phyloP scores from a whole-genome alignment of 2,113 vertebrate genomes.

The Proterorhinus semilunaris region DNA sequence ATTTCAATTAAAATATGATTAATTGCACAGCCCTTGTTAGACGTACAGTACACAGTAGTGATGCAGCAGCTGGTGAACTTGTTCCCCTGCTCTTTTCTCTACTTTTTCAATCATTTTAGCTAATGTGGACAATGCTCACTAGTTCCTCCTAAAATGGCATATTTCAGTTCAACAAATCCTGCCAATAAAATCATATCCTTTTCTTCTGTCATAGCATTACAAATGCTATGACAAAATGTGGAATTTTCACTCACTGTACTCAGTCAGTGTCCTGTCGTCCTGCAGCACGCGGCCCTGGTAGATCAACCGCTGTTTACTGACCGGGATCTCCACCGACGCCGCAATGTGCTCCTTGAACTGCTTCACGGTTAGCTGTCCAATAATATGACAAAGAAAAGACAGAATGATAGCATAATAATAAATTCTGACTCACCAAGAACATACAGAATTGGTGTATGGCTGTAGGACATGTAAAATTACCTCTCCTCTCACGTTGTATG shows the following conservation, averaged over 20 bases:
- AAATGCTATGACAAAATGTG: too few relatives aligned
- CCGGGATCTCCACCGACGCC: constrained; percentile 80
- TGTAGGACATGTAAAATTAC: constrained; percentile 59
- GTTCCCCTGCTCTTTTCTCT: too few relatives aligned
- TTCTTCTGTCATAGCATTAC: background rate
- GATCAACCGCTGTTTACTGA: constrained; percentile 86
- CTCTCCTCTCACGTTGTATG: constrained; percentile 81
- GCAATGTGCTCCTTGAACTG: constrained; percentile 88
- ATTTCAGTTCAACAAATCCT: background rate
- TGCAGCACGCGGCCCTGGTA: constrained; percentile 87
- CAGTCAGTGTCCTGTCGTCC: constrained; percentile 82
- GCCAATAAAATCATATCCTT: background rate
- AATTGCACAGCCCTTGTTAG: too few relatives aligned
- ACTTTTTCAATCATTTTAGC: too few relatives aligned
- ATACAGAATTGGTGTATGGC: too few relatives aligned
- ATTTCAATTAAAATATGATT: too few relatives aligned
- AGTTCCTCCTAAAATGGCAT: too few relatives aligned
- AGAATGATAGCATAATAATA: background rate
- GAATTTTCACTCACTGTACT: constrained; percentile 82
- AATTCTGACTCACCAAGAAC: background rate
- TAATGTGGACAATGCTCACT: too few relatives aligned
- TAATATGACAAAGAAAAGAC: background rate
- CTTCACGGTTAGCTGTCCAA: constrained; percentile 80
- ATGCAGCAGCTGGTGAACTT: too few relatives aligned
- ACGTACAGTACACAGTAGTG: too few relatives aligned